Base-by-base conservation (phyloP, 2,888 invertebrate species). In the Drosophila cracens region DNA sequence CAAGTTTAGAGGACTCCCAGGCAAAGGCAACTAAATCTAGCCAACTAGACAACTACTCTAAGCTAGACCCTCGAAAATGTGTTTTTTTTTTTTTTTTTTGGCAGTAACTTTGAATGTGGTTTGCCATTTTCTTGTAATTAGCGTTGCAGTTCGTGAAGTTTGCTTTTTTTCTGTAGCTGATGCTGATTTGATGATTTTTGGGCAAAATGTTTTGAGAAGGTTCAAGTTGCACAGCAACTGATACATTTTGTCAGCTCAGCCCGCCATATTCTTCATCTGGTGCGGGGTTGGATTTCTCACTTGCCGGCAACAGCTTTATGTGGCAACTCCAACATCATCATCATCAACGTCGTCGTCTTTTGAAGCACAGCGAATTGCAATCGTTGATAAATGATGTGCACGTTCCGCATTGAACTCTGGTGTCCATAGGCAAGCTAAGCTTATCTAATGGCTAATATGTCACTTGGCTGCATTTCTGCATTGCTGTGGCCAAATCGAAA, bases 101-200 rank as follows among this genome's bases (percentile, higher is more conserved):
- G 40, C 65, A 65, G 57, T 51, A 56, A 40, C 71, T 66, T 66
- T 62, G 59, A 64, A 53, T 65, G 40, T 64, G 16, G 52, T 74
- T 81, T 66, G 6, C 70, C 71, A 80, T 81, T 84, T 83, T 83
- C 82, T 67, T 83, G 87, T 85, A 85, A 85, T 85, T 85, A 85
- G 87, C 85, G 83, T 85, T 70, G 82, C 87, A 85, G 70, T 83
- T 85, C 85, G 85, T 85, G 85, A 84, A 85, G 85, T 84, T 79
- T 74, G 51, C 11, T 31, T n/a, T 29, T 49, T 46, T 21, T 51
- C 7, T 34, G 16, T 76, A 53, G 27, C 74, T 59, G 38, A 65
- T 51, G 71, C 78, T 63, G 73, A 74, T 80, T 72, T 54, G 46
- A 46, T 25, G 46, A 46, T 56, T 56, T 72, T 60, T 51, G 25